A percentile compares a stretch with the other conserved stretches of the same genome.
Conservation (phyloP, 2,113 vertebrate species). For the Pedionomus torquatus region DNA sequence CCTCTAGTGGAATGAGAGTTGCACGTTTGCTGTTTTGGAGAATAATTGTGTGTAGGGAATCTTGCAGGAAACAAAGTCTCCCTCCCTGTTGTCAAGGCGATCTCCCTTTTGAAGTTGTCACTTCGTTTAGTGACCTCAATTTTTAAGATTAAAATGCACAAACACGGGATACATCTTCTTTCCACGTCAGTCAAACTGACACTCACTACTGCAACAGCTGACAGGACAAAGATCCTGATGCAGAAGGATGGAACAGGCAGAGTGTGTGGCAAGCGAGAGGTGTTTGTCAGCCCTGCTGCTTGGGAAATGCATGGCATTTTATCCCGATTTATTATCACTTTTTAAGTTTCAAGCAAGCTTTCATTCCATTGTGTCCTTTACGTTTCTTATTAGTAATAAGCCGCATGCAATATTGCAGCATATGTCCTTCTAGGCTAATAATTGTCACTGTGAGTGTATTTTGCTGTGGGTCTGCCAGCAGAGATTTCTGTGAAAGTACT, state of each 20-base stretch:
- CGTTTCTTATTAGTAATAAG: not conserved
- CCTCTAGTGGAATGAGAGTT: not conserved
- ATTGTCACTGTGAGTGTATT: not conserved
- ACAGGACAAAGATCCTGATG: not conserved
- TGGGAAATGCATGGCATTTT: not conserved
- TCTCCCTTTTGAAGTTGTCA: constrained; percentile 26
- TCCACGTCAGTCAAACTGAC: not conserved
- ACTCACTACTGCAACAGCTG: not conserved
- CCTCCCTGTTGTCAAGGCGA: constrained; percentile 37
- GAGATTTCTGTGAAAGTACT: not conserved
- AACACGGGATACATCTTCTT: not conserved
- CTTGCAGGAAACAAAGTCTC: not conserved
- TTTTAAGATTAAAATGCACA: constrained; percentile 10
- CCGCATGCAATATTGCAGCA: not conserved
- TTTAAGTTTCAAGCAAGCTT: not conserved
- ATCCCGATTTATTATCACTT: not conserved
- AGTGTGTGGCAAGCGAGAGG: fast-evolving
- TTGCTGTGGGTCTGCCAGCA: not conserved
- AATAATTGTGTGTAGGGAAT: constrained; percentile 25
- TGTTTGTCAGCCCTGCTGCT: not conserved
- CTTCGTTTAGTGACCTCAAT: not conserved
- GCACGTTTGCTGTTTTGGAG: not conserved
- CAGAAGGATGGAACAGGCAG: not conserved
- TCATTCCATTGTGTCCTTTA: not conserved
- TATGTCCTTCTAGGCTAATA: not conserved